Conservation (phyloP, 1,140 invertebrate species). For the Diploscapter pachys region DNA sequence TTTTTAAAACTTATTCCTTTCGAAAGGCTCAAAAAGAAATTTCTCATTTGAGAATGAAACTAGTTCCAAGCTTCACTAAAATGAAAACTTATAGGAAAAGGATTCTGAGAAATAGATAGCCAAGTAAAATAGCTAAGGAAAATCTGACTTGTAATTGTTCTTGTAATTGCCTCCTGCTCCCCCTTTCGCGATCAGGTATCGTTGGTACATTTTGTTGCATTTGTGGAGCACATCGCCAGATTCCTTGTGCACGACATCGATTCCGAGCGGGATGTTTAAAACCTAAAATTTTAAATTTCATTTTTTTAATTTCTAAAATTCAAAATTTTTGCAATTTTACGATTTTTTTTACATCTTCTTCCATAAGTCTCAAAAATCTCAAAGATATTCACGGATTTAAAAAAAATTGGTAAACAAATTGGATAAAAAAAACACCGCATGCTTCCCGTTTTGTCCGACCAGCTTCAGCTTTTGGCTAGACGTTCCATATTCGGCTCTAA, state of each 20-base stretch:
- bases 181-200: conserved; percentile 51
- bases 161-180: conserved; percentile 46
- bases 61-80: too few relatives aligned
- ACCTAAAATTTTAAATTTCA: conserved; percentile 41
- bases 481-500: conserved; percentile 33
- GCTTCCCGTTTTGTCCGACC: conserved; percentile 39
- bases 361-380: neutral
- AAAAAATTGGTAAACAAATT: neutral
- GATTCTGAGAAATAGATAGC: too few relatives aligned
- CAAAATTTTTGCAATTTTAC: too few relatives aligned
- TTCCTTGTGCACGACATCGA: conserved; percentile 51
- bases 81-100: too few relatives aligned
- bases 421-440: conserved; percentile 23
- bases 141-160: conserved; percentile 45
- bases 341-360: too few relatives aligned
- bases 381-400: neutral
- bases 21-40: too few relatives aligned
- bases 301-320: neutral
- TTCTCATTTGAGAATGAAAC: too few relatives aligned
- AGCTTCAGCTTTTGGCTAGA: conserved; percentile 33
- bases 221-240: conserved; percentile 39
- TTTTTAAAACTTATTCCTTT: too few relatives aligned
- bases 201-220: conserved; percentile 36
- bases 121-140: neutral
- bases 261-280: conserved; percentile 51